These are phyloP conservation scores for Mythimna pallens DNA, from an alignment of 2,888 invertebrate species.

Conservation along the genomic window DNA sequence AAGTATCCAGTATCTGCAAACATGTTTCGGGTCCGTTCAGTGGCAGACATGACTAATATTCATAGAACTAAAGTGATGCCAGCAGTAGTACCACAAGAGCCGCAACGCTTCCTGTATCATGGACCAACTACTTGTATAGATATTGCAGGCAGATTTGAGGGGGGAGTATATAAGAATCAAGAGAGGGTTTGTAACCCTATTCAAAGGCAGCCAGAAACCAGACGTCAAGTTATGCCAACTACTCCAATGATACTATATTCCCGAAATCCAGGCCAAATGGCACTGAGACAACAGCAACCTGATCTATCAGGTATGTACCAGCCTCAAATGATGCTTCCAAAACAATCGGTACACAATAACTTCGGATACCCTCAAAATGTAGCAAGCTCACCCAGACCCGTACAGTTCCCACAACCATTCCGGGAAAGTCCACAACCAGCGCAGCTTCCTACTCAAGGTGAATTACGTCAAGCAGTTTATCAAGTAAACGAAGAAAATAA, in stretches of 20 bases:
- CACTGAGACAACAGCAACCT: not conserved
- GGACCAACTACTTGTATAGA: constrained; percentile 31
- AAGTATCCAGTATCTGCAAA: constrained; percentile 37
- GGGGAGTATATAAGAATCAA: constrained; percentile 4
- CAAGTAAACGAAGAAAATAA: not conserved
- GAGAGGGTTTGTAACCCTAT: constrained; percentile 29
- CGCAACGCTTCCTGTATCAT: not conserved
- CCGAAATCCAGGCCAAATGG: not conserved
- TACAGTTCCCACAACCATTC: not conserved
- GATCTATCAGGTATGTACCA: not conserved
- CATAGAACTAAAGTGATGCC: constrained; percentile 22
- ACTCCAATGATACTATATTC: constrained; percentile 8
- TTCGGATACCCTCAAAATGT: not conserved
- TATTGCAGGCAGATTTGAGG: constrained; percentile 20
- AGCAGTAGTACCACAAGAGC: not conserved
- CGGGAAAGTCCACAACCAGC: not conserved
- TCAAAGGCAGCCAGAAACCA: not conserved
- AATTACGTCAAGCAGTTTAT: not conserved
- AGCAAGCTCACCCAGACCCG: not conserved
- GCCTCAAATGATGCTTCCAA: constrained; percentile 14
- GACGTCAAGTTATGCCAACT: not conserved
- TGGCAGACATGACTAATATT: constrained; percentile 38
- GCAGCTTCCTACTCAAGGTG: not conserved
- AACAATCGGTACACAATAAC: not conserved
- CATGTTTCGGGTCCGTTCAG: constrained; percentile 4